Base-by-base conservation (phyloP, 2,113 vertebrate genomes). In the Tautogolabrus adspersus region DNA sequence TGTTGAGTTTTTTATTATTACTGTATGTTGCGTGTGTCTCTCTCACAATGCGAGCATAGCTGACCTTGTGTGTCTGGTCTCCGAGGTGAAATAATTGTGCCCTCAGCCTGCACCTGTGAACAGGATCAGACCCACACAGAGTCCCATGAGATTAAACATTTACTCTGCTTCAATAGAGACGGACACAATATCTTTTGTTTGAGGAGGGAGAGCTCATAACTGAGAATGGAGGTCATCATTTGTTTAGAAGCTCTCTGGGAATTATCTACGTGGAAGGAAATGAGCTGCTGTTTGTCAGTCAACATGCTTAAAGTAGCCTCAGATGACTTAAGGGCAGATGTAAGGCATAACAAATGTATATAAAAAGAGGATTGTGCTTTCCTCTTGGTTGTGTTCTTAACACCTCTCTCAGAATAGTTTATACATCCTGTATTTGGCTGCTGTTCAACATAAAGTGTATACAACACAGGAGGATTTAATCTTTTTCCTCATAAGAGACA, bases 21-120 rank as follows among this genome's bases (percentile, higher is more conserved):
- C 6, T 61, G 44, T 57, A 9, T 71, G 26, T 34, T 54, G 15
- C 66, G 18, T 64, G 77, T 65, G 57, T 59, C 5, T 34, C 34
- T 56, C 60, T 49, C 66, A 60, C 74, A 78, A 21, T 63, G 75
- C 40, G 8, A 19, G 23, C 82, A 87, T 92, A 81, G 81, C 60
- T 85, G 73, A 85, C 83, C 77, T 85, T 64, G 82, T 87, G 63
- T 47, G 57, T 70, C 86, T 72, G 67, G 88, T 92, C 83, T 91
- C 89, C 83, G 1, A 72, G 89, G 88, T 88, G 75, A 90, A 87
- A 21, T 72, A 76, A 58, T 72, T 79, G 76, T 83, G 68, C 22
- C 22, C 54, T 55, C 15, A 19, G 49, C 21, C 15, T 74, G 69
- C 82, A 87, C 88, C 86, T 87, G 85, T 65, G 2, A 47, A 12